Conservation (phyloP, 1,140 invertebrate species). For the Nautilus pompilius region DNA sequence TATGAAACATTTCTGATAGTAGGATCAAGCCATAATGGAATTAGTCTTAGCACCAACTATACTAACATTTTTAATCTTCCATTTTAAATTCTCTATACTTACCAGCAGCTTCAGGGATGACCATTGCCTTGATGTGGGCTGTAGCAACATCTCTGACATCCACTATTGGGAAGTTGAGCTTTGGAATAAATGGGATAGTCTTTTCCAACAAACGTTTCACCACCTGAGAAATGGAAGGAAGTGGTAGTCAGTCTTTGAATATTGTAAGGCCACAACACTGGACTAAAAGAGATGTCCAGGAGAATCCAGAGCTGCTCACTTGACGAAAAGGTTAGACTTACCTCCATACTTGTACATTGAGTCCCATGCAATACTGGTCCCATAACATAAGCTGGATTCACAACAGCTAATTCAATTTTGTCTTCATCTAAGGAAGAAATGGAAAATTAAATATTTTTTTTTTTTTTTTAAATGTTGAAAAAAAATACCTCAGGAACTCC, state of each 20-base stretch:
- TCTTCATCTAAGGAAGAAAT: constrained; percentile 45
- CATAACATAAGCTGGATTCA: constrained; percentile 61
- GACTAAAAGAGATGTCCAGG: no score
- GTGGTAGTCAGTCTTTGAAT: no score
- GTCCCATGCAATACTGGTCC: constrained; percentile 58
- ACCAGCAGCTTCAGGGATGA: constrained; percentile 56
- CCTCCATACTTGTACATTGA: constrained; percentile 54
- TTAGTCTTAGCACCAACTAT: no score
- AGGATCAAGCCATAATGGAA: no score
- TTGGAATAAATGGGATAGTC: constrained; percentile 57
- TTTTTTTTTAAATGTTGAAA: no score
- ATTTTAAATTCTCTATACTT: constrained; percentile 24
- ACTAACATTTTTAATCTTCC: background rate
- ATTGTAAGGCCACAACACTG: no score
- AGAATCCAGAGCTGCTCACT: no score
- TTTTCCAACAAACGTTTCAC: constrained; percentile 55
- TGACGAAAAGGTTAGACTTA: no score
- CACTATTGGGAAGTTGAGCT: constrained; percentile 56
- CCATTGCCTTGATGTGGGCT: constrained; percentile 62
- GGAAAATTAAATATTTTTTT: background rate
- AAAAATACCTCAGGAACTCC: no score
- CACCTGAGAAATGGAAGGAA: constrained; percentile 16
- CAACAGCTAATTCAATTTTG: constrained; percentile 59
- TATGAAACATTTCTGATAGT: no score
- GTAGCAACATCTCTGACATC: constrained; percentile 63